phyloP scores from a whole-genome alignment of 2,888 invertebrate genomes.

The Dugesia japonica region DNA sequence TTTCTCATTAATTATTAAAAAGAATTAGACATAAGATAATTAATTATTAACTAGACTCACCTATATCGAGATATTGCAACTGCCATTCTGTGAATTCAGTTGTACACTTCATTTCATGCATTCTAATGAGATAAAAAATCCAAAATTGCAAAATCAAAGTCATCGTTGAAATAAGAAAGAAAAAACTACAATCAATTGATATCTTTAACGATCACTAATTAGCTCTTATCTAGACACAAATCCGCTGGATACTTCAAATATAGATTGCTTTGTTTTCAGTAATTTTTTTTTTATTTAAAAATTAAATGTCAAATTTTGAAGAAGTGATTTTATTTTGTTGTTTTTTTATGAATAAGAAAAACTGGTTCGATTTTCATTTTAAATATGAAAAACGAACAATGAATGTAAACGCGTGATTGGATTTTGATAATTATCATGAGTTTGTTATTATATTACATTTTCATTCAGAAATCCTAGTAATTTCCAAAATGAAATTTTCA shows the following conservation, averaged over 20 bases:
- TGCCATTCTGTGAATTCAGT: neutral
- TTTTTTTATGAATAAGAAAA: neutral
- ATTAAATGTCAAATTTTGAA: slow-evolving; percentile 15
- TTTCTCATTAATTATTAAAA: too few species aligned
- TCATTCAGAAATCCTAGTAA: too few species aligned
- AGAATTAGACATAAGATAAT: too few species aligned
- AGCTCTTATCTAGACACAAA: neutral
- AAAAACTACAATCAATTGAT: neutral
- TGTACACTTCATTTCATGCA: slow-evolving; percentile 2
- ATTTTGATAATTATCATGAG: neutral
- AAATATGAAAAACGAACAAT: neutral
- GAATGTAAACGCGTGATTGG: neutral
- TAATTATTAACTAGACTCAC: neutral
- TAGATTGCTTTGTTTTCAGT: neutral
- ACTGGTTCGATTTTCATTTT: neutral
- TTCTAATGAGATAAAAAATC: neutral
- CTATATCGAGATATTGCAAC: neutral
- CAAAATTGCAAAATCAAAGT: neutral
- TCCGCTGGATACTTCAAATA: neutral
- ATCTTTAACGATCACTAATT: neutral
- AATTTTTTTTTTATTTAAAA: neutral
- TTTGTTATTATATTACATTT: too few species aligned
- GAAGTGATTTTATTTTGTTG: neutral
- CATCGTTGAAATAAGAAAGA: too few species aligned
- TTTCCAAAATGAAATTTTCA: too few species aligned